These are phyloP conservation scores for Atta cephalotes DNA, from an alignment of 1,140 invertebrate genomes.

Conservation along the genomic window DNA sequence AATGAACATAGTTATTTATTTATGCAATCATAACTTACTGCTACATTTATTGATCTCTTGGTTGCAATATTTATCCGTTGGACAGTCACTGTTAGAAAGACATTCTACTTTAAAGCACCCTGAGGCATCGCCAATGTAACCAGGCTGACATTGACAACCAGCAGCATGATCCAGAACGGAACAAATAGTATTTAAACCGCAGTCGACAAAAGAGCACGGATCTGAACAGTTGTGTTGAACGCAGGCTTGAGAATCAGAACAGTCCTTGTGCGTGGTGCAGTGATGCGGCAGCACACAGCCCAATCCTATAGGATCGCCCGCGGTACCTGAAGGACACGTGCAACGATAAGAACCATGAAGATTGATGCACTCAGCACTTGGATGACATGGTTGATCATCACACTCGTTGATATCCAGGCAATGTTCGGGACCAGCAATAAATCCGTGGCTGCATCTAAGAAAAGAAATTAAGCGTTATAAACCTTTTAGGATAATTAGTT, in stretches of 20 bases:
- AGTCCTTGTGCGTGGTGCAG: conserved; percentile 90
- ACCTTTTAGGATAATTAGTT: neutral
- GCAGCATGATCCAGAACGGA: conserved; percentile 90
- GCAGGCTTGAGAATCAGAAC: conserved; percentile 91
- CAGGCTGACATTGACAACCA: conserved; percentile 91
- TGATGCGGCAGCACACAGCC: conserved; percentile 92
- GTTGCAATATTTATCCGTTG: conserved; percentile 91
- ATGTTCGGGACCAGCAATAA: conserved; percentile 89
- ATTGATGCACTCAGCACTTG: conserved; percentile 92
- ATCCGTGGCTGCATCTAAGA: conserved; percentile 89
- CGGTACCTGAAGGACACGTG: conserved; percentile 91
- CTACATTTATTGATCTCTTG: conserved; percentile 91
- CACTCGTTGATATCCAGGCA: conserved; percentile 94
- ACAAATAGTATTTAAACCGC: conserved; percentile 92
- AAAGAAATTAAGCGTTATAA: neutral
- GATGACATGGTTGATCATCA: conserved; percentile 92
- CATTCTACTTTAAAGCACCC: conserved; percentile 95
- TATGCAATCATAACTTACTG: conserved; percentile 85
- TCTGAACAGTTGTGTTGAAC: conserved; percentile 91
- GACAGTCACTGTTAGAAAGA: conserved; percentile 91
- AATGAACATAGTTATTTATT: neutral
- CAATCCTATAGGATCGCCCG: conserved; percentile 91
- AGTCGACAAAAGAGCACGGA: conserved; percentile 90
- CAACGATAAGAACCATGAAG: conserved; percentile 93
- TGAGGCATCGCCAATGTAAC: conserved; percentile 93